Conservation (phyloP, 2,888 invertebrate species). For the Sipha maydis region DNA sequence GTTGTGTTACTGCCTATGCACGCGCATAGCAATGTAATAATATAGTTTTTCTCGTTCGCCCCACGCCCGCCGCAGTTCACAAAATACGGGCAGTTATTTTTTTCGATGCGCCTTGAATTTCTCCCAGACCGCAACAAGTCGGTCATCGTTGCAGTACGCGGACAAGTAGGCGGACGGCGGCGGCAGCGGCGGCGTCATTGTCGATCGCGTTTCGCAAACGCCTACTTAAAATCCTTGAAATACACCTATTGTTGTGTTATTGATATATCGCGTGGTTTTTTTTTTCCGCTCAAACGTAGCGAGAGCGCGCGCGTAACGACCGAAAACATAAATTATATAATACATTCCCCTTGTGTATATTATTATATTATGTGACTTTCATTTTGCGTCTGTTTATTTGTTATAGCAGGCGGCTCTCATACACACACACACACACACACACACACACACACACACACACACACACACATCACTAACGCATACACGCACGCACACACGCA, state of each 20-base stretch:
- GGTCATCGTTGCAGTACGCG: slow-evolving; percentile 47
- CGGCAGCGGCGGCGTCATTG: slow-evolving; percentile 8
- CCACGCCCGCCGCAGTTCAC: background rate
- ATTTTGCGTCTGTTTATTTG: slow-evolving; percentile 7
- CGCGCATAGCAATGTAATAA: background rate
- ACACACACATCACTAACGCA: background rate
- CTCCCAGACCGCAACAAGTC: slow-evolving; percentile 55
- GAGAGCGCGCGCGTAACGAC: background rate
- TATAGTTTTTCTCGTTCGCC: background rate
- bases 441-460: too few species aligned
- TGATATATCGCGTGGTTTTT: slow-evolving; percentile 10
- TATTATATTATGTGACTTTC: slow-evolving; percentile 13
- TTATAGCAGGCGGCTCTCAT: background rate
- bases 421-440: background rate
- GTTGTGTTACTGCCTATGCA: too few species aligned
- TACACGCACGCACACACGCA: too few species aligned
- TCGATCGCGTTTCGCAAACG: slow-evolving; percentile 46
- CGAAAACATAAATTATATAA: slow-evolving; percentile 15
- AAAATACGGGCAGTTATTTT: background rate
- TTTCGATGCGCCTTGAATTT: slow-evolving; percentile 52
- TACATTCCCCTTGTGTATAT: background rate
- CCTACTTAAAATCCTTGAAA: slow-evolving; percentile 45
- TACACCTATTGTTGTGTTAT: slow-evolving; percentile 10
- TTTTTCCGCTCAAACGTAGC: background rate
- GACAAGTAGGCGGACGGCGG: slow-evolving; percentile 31